Percentiles rank a stretch among this genome's conserved stretches.
Conservation (phyloP, 1,140 invertebrate genomes). For the Tribolium castaneum region DNA sequence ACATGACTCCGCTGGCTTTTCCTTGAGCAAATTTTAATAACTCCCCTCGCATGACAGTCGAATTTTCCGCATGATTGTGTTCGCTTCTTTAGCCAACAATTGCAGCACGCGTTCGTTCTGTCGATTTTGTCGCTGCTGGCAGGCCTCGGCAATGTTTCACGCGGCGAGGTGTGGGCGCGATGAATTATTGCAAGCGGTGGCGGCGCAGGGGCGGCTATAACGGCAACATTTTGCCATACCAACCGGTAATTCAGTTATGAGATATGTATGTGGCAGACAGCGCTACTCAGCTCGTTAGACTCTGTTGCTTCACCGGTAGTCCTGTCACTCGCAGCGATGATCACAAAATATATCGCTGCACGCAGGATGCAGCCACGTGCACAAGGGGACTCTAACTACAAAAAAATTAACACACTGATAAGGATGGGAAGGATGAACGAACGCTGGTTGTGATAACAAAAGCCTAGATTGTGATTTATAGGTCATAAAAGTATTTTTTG, state of each 20-base stretch:
- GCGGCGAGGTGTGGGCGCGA: background rate
- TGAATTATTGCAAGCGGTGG: background rate
- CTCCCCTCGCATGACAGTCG: background rate
- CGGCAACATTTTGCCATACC: slow-evolving; percentile 37
- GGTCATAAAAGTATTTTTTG: no score
- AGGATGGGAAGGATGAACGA: background rate
- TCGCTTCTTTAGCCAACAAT: background rate
- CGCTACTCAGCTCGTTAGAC: slow-evolving; percentile 33
- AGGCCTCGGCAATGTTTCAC: slow-evolving; percentile 4
- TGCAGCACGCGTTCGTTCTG: background rate
- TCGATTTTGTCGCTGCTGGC: background rate
- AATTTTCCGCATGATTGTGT: background rate
- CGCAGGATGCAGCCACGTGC: background rate
- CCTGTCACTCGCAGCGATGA: slow-evolving; percentile 24
- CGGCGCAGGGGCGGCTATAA: background rate
- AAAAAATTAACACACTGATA: background rate
- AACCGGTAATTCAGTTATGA: slow-evolving; percentile 47
- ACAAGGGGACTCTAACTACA: background rate
- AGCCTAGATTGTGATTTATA: no score
- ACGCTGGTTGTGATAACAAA: no score
- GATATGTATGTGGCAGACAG: slow-evolving; percentile 41
- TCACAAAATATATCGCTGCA: background rate
- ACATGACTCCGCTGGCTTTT: background rate
- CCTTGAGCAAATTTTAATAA: background rate
- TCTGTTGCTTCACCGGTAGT: slow-evolving; percentile 26